Percentiles rank a stretch among this genome's conserved stretches.
phyloP scores from a whole-genome alignment of 2,797 vertebrate species.

The Carduelis carduelis region DNA sequence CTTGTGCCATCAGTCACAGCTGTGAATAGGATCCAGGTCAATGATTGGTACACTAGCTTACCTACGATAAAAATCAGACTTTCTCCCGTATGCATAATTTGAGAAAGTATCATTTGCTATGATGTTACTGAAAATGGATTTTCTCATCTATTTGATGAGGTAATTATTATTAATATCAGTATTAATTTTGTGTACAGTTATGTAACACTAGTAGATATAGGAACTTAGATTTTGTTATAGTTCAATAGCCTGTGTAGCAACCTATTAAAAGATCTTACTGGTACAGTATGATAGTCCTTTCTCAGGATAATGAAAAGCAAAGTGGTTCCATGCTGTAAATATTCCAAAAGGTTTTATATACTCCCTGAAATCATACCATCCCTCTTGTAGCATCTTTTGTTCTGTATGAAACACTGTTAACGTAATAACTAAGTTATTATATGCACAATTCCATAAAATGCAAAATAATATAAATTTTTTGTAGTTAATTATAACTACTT shows the following conservation, averaged over 20 bases:
- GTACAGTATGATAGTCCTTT: not conserved
- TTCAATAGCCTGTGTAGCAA: not conserved
- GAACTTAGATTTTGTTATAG: not conserved
- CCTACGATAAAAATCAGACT: not conserved
- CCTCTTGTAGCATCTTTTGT: not conserved
- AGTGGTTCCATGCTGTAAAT: rapidly evolving
- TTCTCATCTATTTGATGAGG: not conserved
- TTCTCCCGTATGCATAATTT: not conserved
- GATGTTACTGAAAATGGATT: not conserved
- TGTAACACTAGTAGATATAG: not conserved
- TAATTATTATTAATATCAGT: not conserved
- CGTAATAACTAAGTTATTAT: not conserved
- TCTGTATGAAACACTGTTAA: not conserved
- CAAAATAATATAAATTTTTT: not conserved
- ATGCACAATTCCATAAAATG: not conserved
- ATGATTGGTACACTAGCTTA: not conserved
- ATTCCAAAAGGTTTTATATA: not conserved
- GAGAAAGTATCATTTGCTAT: not conserved
- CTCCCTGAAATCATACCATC: not conserved
- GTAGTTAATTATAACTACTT: not conserved
- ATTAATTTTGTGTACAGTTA: not conserved
- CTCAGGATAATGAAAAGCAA: not conserved
- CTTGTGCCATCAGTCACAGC: not conserved
- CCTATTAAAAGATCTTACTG: not conserved
- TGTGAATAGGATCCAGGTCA: not conserved